These are phyloP conservation scores for Andrena praecox DNA, from an alignment of 2,888 invertebrate species.

Conservation along the genomic window DNA sequence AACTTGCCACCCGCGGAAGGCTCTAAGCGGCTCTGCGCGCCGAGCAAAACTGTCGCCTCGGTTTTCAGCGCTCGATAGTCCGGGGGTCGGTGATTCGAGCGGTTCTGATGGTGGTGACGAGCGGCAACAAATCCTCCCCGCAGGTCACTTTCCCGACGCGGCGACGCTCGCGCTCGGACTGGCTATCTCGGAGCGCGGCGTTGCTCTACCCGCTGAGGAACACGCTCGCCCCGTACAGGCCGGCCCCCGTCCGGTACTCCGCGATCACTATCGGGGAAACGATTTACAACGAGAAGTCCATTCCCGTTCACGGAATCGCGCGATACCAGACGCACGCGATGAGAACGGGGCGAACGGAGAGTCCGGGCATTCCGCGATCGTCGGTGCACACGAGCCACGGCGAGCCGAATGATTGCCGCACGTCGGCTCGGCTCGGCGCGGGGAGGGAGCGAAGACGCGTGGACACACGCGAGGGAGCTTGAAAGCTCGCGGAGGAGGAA, in stretches of 20 bases:
- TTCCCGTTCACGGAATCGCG: slow-evolving; percentile 28
- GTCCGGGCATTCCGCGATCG: background rate
- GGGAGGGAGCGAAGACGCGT: background rate
- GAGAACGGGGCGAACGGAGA: too few relatives aligned
- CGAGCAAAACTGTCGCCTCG: too few relatives aligned
- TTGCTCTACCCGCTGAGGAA: slow-evolving; percentile 20
- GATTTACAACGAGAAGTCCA: slow-evolving; percentile 37
- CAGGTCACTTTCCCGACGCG: too few relatives aligned
- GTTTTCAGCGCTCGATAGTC: too few relatives aligned
- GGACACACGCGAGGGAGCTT: background rate
- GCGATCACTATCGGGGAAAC: slow-evolving; percentile 39
- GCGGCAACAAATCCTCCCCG: too few relatives aligned
- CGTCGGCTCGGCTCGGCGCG: background rate
- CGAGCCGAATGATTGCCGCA: too few relatives aligned
- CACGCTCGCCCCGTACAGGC: background rate
- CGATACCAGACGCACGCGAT: slow-evolving; percentile 24
- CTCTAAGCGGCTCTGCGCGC: too few relatives aligned
- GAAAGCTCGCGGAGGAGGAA: background rate
- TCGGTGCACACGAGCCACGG: background rate
- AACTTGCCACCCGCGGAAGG: background rate
- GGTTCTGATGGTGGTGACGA: too few relatives aligned
- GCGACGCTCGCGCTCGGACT: background rate
- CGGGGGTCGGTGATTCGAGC: too few relatives aligned
- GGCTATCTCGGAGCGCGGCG: slow-evolving; percentile 7
- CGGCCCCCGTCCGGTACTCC: slow-evolving; percentile 5